Conservation (phyloP, 1,140 invertebrate species). For the Lethrus apterus region DNA sequence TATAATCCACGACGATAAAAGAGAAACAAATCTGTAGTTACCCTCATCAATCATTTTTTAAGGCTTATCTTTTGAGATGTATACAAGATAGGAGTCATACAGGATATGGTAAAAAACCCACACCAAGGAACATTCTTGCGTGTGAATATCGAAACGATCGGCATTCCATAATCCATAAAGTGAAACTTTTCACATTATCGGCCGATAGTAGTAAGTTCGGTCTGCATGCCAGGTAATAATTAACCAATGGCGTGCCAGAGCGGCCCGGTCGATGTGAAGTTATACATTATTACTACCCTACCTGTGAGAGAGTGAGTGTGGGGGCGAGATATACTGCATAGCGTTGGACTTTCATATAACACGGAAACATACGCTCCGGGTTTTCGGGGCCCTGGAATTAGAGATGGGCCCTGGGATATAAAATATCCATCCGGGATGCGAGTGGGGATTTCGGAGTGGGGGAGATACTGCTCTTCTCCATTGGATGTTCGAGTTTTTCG, state of each 20-base stretch:
- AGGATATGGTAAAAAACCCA: no score
- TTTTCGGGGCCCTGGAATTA: slow-evolving; percentile 13
- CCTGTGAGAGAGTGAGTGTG: slow-evolving; percentile 19
- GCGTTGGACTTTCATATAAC: slow-evolving; percentile 13
- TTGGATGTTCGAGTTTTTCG: slow-evolving; percentile 24
- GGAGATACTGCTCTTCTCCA: slow-evolving; percentile 19
- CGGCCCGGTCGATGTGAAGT: slow-evolving; percentile 23
- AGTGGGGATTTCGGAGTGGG: slow-evolving; percentile 19
- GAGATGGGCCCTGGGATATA: slow-evolving; percentile 10
- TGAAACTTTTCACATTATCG: slow-evolving; percentile 25
- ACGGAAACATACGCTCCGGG: slow-evolving; percentile 14
- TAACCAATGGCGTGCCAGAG: slow-evolving; percentile 28
- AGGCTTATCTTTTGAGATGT: no score
- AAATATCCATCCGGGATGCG: slow-evolving; percentile 15
- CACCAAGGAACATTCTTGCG: no score
- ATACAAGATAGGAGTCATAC: no score
- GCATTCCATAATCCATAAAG: slow-evolving; percentile 13
- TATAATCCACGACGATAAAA: no score
- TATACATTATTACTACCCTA: slow-evolving; percentile 24
- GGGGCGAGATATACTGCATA: slow-evolving; percentile 14
- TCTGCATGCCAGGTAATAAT: slow-evolving; percentile 30
- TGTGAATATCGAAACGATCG: slow-evolving; percentile 4
- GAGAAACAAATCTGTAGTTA: no score
- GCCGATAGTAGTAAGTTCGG: slow-evolving; percentile 22
- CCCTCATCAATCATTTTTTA: no score